phyloP scores from a whole-genome alignment of 2,888 invertebrate genomes.

The Sphaerophoria taeniata region DNA sequence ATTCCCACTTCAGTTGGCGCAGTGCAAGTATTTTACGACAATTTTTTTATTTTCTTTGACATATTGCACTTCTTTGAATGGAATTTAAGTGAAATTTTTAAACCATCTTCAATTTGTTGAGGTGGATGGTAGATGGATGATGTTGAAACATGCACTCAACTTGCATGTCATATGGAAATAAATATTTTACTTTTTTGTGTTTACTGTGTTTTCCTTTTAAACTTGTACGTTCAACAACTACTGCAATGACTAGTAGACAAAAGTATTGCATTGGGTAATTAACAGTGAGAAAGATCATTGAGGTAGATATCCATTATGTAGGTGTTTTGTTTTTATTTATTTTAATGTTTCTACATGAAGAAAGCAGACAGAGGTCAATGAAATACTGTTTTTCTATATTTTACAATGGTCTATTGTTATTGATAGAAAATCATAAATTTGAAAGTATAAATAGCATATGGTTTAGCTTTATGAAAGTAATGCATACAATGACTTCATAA shows the following conservation, averaged over 20 bases:
- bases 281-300: slow-evolving; percentile 8
- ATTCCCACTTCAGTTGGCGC: neutral
- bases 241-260: slow-evolving; percentile 56
- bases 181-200: slow-evolving; percentile 38
- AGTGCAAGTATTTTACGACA: slow-evolving; percentile 11
- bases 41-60: slow-evolving; percentile 41
- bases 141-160: slow-evolving; percentile 19
- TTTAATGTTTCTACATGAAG: slow-evolving; percentile 36
- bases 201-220: neutral
- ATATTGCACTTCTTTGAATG: slow-evolving; percentile 47
- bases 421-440: slow-evolving; percentile 10
- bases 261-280: slow-evolving; percentile 39
- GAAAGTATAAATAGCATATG: neutral
- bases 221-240: slow-evolving; percentile 10
- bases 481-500: neutral
- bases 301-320: neutral
- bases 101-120: slow-evolving; percentile 26
- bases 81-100: slow-evolving; percentile 51
- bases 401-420: slow-evolving; percentile 8
- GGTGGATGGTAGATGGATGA: neutral
- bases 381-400: slow-evolving; percentile 3
- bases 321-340: slow-evolving; percentile 26
- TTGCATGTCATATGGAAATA: slow-evolving; percentile 49
- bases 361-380: slow-evolving; percentile 50
- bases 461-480: neutral